phyloP scores from a whole-genome alignment of 2,113 vertebrate species.

The Sprattus sprattus region DNA sequence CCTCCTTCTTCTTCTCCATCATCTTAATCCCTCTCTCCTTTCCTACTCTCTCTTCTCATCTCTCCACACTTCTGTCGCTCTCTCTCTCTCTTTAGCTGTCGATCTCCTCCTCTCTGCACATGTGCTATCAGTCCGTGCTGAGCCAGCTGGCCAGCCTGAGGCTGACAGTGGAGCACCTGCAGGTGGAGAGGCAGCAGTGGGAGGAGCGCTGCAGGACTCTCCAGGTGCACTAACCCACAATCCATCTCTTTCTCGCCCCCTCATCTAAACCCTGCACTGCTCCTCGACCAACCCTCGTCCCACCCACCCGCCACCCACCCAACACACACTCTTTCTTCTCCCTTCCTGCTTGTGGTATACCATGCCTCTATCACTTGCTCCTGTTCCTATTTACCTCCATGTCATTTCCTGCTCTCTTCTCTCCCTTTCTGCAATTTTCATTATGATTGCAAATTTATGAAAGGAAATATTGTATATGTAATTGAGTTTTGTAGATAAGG shows the following conservation, averaged over 20 bases:
- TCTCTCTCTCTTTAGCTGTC: conserved; percentile 26
- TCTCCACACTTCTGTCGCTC: not conserved
- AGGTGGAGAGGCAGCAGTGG: conserved; percentile 45
- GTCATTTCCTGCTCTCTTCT: not conserved
- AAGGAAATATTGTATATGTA: not conserved
- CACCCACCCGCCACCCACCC: too few species aligned
- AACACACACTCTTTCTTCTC: not conserved
- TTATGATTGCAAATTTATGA: not conserved
- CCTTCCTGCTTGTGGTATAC: not conserved
- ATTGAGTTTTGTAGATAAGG: not conserved
- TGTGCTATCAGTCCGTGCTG: conserved; percentile 39
- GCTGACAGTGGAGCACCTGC: conserved; percentile 43
- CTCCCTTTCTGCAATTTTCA: not conserved
- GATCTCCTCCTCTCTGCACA: conserved; percentile 37
- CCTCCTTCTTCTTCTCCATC: not conserved
- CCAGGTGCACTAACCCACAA: conserved; percentile 41
- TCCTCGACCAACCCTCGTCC: not conserved
- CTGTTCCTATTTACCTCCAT: not conserved
- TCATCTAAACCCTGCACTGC: not conserved
- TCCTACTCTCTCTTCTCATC: not conserved
- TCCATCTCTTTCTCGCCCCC: not conserved
- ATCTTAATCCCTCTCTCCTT: not conserved
- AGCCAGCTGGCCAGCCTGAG: conserved; percentile 46
- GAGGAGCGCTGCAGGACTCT: conserved; percentile 31
- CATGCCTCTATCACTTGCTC: not conserved